Evolutionary conservation across 2,797 vertebrate species (phyloP), one percentile per base, ranked within the genome.

Genomic region (Meda fulgida): DNA sequence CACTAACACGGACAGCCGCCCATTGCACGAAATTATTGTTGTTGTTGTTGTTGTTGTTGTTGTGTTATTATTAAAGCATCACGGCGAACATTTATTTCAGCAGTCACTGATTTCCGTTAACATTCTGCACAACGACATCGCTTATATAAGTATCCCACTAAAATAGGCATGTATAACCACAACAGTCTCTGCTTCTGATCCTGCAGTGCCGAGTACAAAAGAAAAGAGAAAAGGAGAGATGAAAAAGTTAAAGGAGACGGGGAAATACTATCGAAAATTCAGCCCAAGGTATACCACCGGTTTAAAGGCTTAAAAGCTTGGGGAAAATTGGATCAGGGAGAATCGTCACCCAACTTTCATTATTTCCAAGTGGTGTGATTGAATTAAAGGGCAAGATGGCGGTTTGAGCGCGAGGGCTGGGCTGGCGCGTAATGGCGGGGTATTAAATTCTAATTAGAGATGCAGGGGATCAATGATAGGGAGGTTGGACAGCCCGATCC

Each of bases 361-460:
- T 99, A 98, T 99, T 98, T 99, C 97, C 97, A 98, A 98, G 97
- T 97, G 97, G 96, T 96, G 96, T 97, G 97, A 99, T 99, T 98
- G 97, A 98, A 99, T 99, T 99, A 99, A 98, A 99, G 97, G 97
- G 97, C 97, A 99, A 97, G 96, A 97, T 97, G 97, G 97, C 97
- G 97, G 96, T 98, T 97, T 96, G 94, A 94, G 94, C 94, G 92
- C 94, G 94, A 89, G 94, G 91, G 92, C 91, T 89, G 95, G 95
- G 94, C 95, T 94, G 92, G 94, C 96, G 96, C 97, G 97, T 98
- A 97, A 98, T 98, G 97, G 97, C 95, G 97, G 95, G 97, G 97
- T 98, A 99, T 99, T 99, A 98, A 99, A 99, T 98, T 98, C 97
- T 98, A 99, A 99, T 99, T 99, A 99, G 97, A 98, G 98, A 99